Evolutionary conservation across 1,140 invertebrate genomes (phyloP).

Genomic region (Drosophila pseudoananassae): DNA sequence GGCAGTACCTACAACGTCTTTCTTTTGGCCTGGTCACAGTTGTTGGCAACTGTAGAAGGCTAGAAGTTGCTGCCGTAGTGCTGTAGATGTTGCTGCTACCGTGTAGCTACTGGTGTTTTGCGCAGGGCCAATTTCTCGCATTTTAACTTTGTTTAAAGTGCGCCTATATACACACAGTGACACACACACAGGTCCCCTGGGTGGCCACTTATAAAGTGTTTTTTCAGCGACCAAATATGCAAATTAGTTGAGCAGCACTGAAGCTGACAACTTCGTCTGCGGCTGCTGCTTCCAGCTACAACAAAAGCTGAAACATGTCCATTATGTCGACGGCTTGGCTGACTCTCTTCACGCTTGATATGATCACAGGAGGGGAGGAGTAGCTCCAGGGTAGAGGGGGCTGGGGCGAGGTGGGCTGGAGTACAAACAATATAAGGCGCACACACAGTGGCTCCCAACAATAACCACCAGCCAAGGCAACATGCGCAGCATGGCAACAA

Average conservation of each 20-base stretch:
- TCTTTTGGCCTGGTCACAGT: constrained; percentile 34
- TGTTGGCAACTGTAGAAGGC: constrained; percentile 78
- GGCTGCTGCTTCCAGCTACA: constrained; percentile 22
- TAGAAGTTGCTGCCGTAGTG: constrained; percentile 32
- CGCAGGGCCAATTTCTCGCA: constrained; percentile 68
- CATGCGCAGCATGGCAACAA: constrained; percentile 52
- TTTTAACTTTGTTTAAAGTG: constrained; percentile 82
- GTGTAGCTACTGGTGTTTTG: constrained; percentile 70
- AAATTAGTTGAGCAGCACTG: constrained; percentile 76
- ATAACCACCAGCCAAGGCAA: constrained; percentile 55
- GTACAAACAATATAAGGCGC: constrained; percentile 57
- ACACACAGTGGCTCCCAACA: constrained; percentile 29
- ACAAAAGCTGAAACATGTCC: constrained; percentile 82
- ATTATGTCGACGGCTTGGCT: constrained; percentile 68
- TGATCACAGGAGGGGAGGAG: constrained; percentile 20
- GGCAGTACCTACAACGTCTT: constrained; percentile 35
- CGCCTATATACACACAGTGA: constrained; percentile 48
- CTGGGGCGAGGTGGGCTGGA: constrained; percentile 19
- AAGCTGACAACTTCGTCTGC: constrained; percentile 64
- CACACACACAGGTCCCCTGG: constrained; percentile 41
- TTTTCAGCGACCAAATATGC: constrained; percentile 80
- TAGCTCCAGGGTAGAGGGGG: background rate
- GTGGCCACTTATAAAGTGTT: constrained; percentile 80
- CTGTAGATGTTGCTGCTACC: constrained; percentile 15
- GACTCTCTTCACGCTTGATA: constrained; percentile 71